Conservation (phyloP, 2,113 vertebrate species). For the Lepidothrix coronata region DNA sequence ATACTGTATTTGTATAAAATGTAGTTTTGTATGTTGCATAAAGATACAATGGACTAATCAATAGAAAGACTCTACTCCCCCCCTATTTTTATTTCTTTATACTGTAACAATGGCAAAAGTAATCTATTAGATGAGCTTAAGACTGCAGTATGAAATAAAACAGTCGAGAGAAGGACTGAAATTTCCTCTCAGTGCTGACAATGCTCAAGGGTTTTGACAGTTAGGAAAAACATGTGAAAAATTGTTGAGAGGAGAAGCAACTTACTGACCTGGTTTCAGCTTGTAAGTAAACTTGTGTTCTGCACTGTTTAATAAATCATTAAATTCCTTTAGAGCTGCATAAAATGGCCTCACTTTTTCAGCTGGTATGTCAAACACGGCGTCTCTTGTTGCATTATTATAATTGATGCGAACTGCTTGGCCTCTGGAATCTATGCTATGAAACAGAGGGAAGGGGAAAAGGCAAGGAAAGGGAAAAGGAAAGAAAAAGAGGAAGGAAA, state of each 20-base stretch:
- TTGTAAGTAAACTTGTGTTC: slow-evolving; percentile 83
- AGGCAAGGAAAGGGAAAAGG: not conserved
- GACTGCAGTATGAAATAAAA: not conserved
- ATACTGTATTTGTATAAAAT: not conserved
- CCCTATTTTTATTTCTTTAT: not conserved
- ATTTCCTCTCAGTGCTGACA: not conserved
- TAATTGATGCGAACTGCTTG: slow-evolving; percentile 84
- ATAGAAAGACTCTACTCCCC: not conserved
- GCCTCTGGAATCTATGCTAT: slow-evolving; percentile 79
- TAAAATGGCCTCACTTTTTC: slow-evolving; percentile 90
- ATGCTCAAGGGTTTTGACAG: not conserved
- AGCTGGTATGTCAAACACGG: slow-evolving; percentile 84
- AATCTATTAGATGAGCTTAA: not conserved
- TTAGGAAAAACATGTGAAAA: not conserved
- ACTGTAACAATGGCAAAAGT: not conserved
- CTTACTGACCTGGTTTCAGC: slow-evolving; percentile 88
- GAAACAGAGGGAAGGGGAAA: not conserved
- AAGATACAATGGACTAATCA: not conserved
- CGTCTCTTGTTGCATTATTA: slow-evolving; percentile 92
- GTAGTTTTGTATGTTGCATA: not conserved
- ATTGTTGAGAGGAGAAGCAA: not conserved
- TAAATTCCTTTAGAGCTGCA: slow-evolving; percentile 83
- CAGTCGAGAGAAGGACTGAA: not conserved
- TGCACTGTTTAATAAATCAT: slow-evolving; percentile 80
- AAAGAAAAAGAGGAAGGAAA: not conserved